Evolutionary conservation across 2,888 invertebrate species (phyloP).

Genomic region (Drosophila hawaiiensis): DNA sequence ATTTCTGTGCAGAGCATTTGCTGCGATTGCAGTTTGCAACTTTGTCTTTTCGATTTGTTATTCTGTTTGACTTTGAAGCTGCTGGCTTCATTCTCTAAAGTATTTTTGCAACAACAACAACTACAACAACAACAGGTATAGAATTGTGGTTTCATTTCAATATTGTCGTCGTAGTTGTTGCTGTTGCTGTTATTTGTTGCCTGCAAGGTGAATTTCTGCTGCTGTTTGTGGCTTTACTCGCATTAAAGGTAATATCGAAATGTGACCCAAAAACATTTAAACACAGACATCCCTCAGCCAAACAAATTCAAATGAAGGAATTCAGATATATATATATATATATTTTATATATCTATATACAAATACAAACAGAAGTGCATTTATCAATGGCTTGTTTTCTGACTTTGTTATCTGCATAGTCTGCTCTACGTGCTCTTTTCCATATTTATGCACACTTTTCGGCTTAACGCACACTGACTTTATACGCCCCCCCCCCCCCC

Average conservation of each 20-base stretch:
- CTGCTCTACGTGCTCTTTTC: conserved; percentile 67
- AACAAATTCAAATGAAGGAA: not conserved
- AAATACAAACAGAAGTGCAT: conserved; percentile 21
- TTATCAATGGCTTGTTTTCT: conserved; percentile 64
- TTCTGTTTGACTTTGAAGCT: conserved; percentile 31
- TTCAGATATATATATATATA: not conserved
- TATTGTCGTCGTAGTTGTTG: not conserved
- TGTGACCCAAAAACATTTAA: conserved; percentile 51
- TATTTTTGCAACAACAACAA: conserved; percentile 27
- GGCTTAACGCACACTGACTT: conserved; percentile 64
- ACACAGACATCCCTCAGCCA: conserved; percentile 10
- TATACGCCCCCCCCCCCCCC: not conserved
- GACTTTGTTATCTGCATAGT: conserved; percentile 61
- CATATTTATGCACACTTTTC: conserved; percentile 75
- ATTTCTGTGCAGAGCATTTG: conserved; percentile 10
- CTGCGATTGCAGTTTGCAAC: conserved; percentile 31
- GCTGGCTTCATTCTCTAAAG: conserved; percentile 20
- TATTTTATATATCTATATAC: too few species aligned
- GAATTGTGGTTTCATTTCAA: conserved; percentile 27
- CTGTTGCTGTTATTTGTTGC: not conserved
- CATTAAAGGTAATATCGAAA: conserved; percentile 4
- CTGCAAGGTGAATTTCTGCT: not conserved
- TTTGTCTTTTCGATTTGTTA: conserved; percentile 44
- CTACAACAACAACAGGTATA: conserved; percentile 14
- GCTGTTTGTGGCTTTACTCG: not conserved